Evolutionary conservation across 2,113 vertebrate genomes (phyloP).

Genomic region (Melanotaenia duboulayi): DNA sequence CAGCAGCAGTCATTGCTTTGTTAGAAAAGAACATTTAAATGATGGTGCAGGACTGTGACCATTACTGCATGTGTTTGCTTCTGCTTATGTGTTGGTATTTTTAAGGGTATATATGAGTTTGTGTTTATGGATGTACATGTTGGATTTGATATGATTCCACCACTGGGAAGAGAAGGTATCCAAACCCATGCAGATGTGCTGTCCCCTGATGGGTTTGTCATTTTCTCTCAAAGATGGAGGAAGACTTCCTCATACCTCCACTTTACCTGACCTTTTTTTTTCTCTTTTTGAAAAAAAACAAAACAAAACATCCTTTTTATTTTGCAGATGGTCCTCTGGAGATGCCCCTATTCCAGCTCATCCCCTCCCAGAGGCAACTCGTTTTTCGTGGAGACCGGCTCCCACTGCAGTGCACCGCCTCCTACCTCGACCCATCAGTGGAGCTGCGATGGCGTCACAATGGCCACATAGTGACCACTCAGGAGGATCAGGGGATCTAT

Average conservation of each 20-base stretch:
- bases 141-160: background rate
- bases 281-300: no score
- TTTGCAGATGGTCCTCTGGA: slow-evolving; percentile 87
- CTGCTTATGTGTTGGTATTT: background rate
- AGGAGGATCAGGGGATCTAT: slow-evolving; percentile 85
- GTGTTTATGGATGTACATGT: background rate
- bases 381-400: slow-evolving; percentile 91
- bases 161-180: no score
- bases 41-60: slow-evolving; percentile 42
- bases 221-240: no score
- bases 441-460: slow-evolving; percentile 87
- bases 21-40: slow-evolving; percentile 39
- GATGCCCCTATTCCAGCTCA: slow-evolving; percentile 91
- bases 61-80: slow-evolving; percentile 33
- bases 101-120: background rate
- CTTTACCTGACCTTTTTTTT: slow-evolving; percentile 20
- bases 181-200: no score
- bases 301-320: slow-evolving; percentile 15
- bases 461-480: slow-evolving; percentile 76
- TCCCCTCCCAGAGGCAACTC: slow-evolving; percentile 90
- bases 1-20: slow-evolving; percentile 50
- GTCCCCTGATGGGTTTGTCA: no score
- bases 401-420: slow-evolving; percentile 90
- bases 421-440: slow-evolving; percentile 83
- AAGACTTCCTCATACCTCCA: background rate